Evolutionary conservation across 2,797 vertebrate genomes (phyloP).

Genomic region (Ptychobarbus kaznakovi): DNA sequence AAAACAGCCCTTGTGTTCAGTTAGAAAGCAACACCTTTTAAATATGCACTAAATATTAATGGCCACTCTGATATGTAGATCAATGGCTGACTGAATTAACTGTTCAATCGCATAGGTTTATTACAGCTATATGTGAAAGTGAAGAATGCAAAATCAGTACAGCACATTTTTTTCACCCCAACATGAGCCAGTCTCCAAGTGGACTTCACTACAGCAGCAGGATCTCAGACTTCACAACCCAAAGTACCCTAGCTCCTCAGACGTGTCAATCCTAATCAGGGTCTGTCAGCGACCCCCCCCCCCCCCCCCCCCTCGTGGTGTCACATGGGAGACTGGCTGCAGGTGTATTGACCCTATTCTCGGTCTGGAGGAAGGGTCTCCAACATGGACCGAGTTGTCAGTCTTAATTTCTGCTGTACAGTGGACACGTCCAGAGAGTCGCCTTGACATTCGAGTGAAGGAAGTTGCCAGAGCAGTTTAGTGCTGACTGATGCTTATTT

Average conservation of each 20-base stretch:
- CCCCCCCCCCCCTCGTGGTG: background rate
- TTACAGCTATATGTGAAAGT: background rate
- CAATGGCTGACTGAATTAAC: background rate
- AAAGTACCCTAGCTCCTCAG: conserved; percentile 7
- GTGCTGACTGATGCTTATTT: conserved; percentile 5
- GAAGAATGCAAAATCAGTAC: background rate
- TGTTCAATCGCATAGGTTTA: background rate
- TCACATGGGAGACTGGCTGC: conserved; percentile 31
- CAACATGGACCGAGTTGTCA: conserved; percentile 23
- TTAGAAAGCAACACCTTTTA: background rate
- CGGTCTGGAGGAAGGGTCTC: conserved; percentile 3
- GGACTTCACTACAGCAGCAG: background rate
- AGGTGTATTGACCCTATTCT: conserved; percentile 39
- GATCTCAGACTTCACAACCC: background rate
- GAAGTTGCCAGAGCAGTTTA: conserved; percentile 16
- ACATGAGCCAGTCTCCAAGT: background rate
- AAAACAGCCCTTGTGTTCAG: conserved; percentile 12
- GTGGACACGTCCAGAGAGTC: conserved; percentile 3
- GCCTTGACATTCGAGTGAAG: conserved; percentile 28
- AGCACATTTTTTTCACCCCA: background rate
- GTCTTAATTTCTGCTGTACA: conserved; percentile 21
- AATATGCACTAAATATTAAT: background rate
- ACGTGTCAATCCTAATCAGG: conserved; percentile 43
- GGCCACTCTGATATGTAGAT: background rate
- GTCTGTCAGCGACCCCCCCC: background rate